Evolutionary conservation across 2,113 vertebrate species (phyloP).

Genomic region (Tragelaphus strepsiceros): DNA sequence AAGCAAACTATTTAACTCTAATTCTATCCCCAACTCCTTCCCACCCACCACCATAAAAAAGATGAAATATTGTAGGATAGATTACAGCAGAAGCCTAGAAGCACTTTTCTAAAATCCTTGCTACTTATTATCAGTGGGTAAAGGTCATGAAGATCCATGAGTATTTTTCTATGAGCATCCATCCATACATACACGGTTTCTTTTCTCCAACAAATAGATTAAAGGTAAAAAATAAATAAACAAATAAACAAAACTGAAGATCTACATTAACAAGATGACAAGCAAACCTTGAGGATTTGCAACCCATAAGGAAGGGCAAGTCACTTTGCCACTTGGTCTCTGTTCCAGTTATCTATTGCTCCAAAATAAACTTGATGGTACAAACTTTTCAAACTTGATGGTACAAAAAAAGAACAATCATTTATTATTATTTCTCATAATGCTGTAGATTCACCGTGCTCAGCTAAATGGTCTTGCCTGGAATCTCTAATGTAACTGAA

Average conservation of each 20-base stretch:
- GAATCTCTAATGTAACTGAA: background rate
- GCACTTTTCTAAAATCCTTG: background rate
- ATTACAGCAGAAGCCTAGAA: background rate
- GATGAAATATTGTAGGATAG: background rate
- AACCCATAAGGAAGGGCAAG: background rate
- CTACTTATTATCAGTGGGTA: background rate
- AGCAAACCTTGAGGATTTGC: background rate
- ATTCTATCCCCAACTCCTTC: background rate
- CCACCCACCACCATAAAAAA: background rate
- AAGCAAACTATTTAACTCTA: background rate
- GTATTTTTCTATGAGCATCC: background rate
- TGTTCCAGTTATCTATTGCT: background rate
- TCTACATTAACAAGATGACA: background rate
- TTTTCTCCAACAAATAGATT: background rate
- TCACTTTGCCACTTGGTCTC: background rate
- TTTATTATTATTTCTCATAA: background rate
- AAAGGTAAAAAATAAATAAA: background rate
- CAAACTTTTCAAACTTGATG: background rate
- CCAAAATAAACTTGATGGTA: background rate
- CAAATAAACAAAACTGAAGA: background rate
- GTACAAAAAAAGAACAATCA: background rate
- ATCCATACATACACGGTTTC: background rate
- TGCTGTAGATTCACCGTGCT: background rate
- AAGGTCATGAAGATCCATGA: background rate
- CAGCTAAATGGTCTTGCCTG: background rate